A percentile compares a stretch with the other conserved stretches of the same genome.
These are phyloP conservation scores for Erithacus rubecula DNA, from an alignment of 2,797 vertebrate species.

Conservation along the genomic window DNA sequence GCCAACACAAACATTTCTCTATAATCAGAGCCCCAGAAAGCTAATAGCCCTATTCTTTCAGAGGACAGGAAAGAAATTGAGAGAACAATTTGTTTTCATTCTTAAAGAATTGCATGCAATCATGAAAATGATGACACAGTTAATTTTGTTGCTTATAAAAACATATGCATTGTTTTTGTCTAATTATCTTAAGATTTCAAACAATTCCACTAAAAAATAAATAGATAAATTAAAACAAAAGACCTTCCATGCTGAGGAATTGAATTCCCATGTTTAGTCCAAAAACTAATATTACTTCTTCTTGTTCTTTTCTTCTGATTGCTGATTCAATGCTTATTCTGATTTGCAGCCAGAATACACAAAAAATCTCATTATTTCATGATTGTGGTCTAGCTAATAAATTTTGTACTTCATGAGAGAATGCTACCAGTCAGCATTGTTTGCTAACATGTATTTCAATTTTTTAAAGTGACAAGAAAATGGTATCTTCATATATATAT, in stretches of 20 bases:
- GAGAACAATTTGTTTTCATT: neutral
- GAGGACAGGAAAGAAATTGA: neutral
- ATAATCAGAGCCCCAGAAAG: neutral
- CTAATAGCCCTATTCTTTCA: neutral
- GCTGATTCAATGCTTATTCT: neutral
- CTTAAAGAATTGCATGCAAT: neutral
- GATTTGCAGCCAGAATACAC: neutral
- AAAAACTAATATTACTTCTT: neutral
- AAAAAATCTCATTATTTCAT: neutral
- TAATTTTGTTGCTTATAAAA: neutral
- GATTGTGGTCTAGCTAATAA: neutral
- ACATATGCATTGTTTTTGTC: neutral
- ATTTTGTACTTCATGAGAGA: neutral
- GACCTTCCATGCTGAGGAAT: neutral
- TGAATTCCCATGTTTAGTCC: neutral
- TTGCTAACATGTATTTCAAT: neutral
- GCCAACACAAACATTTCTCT: neutral
- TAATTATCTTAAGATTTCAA: neutral
- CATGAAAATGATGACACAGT: neutral
- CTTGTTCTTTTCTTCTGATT: neutral
- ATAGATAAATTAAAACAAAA: neutral
- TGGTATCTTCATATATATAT: rapidly evolving
- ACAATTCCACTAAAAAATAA: neutral
- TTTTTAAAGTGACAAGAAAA: neutral
- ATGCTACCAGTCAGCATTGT: neutral